phyloP scores from a whole-genome alignment of 2,797 vertebrate species.

The Oreortyx pictus region DNA sequence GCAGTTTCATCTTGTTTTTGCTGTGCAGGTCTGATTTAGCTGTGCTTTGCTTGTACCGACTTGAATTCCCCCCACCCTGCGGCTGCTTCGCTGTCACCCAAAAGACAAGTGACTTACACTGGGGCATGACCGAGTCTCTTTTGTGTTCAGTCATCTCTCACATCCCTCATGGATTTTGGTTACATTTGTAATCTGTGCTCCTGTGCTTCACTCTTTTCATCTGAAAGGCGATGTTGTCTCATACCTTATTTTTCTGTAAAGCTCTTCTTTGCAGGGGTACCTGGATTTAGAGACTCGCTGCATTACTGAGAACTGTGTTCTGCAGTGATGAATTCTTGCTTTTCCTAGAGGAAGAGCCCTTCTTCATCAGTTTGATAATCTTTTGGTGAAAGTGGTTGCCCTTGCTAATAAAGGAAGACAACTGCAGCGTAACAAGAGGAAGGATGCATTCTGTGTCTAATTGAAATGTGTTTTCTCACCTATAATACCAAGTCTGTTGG shows the following conservation, averaged over 20 bases:
- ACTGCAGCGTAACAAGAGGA: background rate
- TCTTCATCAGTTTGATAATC: background rate
- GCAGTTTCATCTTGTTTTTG: background rate
- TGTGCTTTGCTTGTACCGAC: background rate
- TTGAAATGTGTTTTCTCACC: background rate
- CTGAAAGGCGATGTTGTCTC: background rate
- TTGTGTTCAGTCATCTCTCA: background rate
- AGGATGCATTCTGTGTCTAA: background rate
- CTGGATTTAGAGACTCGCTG: background rate
- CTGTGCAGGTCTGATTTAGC: background rate
- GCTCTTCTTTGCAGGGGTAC: background rate
- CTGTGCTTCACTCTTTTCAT: background rate
- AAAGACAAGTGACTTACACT: background rate
- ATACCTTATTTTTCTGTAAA: background rate
- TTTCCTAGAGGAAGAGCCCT: background rate
- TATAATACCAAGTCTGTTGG: background rate
- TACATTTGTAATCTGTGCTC: background rate
- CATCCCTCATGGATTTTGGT: rapidly evolving
- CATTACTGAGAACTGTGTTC: background rate
- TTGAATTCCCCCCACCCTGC: rapidly evolving
- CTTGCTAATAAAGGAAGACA: background rate
- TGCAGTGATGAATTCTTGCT: background rate
- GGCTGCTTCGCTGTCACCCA: background rate
- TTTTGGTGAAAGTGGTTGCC: background rate
- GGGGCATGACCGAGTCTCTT: background rate